phyloP scores from a whole-genome alignment of 92 coral and sea anemone species.

The Pocillopora meandrina region DNA sequence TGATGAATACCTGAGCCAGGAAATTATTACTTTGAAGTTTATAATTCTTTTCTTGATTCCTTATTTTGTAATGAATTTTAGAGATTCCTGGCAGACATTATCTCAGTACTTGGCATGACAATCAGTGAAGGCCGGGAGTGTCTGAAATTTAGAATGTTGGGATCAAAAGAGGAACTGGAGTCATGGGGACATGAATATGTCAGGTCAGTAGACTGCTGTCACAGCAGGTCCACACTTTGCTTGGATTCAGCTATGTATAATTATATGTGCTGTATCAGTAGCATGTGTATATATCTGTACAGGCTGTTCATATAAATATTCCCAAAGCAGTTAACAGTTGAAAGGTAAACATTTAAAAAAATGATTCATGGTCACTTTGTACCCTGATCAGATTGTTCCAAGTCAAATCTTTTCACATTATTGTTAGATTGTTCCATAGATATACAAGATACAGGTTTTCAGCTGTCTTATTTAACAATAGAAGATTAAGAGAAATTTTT shows the following conservation, averaged over 20 bases:
- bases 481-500: no score
- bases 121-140: slow-evolving; percentile 93
- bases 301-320: no score
- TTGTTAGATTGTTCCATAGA: no score
- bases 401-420: no score
- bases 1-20: background rate
- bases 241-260: background rate
- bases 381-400: no score
- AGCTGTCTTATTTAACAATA: no score
- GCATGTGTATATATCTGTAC: no score
- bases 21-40: no score
- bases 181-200: slow-evolving; percentile 99
- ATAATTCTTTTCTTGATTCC: background rate
- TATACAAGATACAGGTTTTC: no score
- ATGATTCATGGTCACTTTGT: no score
- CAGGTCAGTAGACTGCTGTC: slow-evolving; percentile 54
- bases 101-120: slow-evolving; percentile 95
- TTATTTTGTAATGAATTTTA: slow-evolving; percentile 18
- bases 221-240: background rate
- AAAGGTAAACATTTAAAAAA: no score
- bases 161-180: slow-evolving; percentile 89
- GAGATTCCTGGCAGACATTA: slow-evolving; percentile 90
- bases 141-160: slow-evolving; percentile 86
- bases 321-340: no score
- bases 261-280: background rate